These are phyloP conservation scores for Poicephalus gulielmi DNA, from an alignment of 2,113 vertebrate species.

Conservation along the genomic window DNA sequence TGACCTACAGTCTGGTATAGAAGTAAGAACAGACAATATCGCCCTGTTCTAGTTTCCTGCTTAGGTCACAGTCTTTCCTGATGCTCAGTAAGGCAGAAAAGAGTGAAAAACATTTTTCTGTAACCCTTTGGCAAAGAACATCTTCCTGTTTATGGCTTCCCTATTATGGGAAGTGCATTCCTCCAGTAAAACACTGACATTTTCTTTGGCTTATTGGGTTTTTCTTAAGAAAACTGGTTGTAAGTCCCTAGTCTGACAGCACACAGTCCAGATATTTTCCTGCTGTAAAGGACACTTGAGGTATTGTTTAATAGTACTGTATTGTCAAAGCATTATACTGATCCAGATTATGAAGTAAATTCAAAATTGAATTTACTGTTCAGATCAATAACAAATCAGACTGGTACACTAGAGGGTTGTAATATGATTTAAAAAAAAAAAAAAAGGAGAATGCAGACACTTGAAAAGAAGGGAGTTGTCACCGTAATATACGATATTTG, in stretches of 20 bases:
- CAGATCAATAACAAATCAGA: neutral
- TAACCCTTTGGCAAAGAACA: neutral
- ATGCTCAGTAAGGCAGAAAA: neutral
- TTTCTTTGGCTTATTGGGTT: neutral
- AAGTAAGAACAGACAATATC: neutral
- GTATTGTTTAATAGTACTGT: neutral
- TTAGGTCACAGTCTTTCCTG: neutral
- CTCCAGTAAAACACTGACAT: neutral
- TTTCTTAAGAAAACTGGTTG: neutral
- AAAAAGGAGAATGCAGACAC: neutral
- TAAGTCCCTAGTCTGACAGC: neutral
- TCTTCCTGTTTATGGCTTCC: neutral
- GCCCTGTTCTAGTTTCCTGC: neutral
- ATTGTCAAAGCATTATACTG: neutral
- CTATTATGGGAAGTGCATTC: neutral
- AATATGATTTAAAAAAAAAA: neutral
- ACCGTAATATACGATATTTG: neutral
- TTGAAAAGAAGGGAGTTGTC: neutral
- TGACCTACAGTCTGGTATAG: neutral
- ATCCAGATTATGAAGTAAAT: neutral
- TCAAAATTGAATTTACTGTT: neutral
- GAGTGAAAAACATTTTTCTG: neutral
- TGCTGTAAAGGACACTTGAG: neutral
- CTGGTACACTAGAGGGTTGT: neutral
- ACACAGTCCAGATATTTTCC: neutral